phyloP scores from a whole-genome alignment of 2,113 vertebrate species.

The Nothocercus julius region DNA sequence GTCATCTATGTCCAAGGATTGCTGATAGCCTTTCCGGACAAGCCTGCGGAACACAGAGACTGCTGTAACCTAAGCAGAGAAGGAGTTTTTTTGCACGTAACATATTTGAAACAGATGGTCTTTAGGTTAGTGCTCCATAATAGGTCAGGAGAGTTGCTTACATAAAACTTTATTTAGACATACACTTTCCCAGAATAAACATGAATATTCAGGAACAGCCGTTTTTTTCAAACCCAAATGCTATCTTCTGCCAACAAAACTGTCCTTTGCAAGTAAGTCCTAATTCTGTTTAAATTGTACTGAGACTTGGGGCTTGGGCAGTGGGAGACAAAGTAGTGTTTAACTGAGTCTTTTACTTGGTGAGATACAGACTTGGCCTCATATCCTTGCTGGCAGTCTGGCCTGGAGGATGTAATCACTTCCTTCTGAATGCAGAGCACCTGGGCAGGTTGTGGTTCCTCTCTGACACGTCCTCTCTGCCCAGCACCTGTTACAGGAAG shows the following conservation, averaged over 20 bases:
- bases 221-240: not conserved
- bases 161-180: fast-evolving
- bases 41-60: conserved; percentile 77
- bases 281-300: not conserved
- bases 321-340: not conserved
- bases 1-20: conserved; percentile 79
- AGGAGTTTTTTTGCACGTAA: not conserved
- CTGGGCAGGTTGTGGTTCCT: not conserved
- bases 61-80: conserved; percentile 33
- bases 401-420: not conserved
- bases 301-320: not conserved
- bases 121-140: not conserved
- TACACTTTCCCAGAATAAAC: not conserved
- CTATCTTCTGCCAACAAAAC: not conserved
- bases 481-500: not conserved
- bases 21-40: conserved; percentile 85
- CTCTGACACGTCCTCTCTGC: not conserved
- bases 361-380: not conserved
- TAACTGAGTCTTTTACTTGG: not conserved
- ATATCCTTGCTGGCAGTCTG: not conserved
- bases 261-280: not conserved
- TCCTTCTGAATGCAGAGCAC: not conserved
- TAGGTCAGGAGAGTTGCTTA: not conserved
- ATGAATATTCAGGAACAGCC: not conserved
- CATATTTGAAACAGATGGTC: not conserved